Percentiles rank a stretch among this genome's conserved stretches.
These are phyloP conservation scores for Prunella strophiata DNA, from an alignment of 2,797 vertebrate genomes.

Conservation along the genomic window DNA sequence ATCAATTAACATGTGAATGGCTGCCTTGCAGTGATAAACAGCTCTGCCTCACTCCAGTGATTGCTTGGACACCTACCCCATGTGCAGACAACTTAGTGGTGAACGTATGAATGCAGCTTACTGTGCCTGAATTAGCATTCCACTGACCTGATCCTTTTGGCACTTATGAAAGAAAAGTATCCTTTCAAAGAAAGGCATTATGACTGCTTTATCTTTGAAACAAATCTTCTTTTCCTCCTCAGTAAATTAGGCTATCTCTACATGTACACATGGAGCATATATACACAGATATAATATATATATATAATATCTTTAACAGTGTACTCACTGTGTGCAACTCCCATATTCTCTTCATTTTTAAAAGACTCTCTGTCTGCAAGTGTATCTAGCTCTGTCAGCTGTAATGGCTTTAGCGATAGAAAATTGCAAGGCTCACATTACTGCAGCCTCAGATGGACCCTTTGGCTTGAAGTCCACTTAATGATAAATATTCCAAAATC, in stretches of 20 bases:
- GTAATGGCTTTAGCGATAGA: neutral
- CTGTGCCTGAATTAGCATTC: neutral
- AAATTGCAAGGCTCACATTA: neutral
- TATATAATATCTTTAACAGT: neutral
- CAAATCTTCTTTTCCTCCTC: neutral
- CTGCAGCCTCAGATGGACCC: neutral
- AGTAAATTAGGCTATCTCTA: neutral
- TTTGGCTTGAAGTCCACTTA: neutral
- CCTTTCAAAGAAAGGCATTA: neutral
- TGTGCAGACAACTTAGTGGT: neutral
- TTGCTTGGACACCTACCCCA: neutral
- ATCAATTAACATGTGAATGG: rapidly evolving
- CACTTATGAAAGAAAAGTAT: neutral
- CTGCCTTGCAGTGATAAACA: neutral
- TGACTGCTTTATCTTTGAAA: neutral
- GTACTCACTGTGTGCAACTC: neutral
- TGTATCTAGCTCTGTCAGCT: neutral
- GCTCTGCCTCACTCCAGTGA: neutral
- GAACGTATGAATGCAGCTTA: neutral
- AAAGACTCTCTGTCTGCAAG: neutral
- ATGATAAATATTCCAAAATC: neutral
- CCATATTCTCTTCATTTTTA: neutral
- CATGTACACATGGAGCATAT: neutral
- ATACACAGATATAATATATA: too few species aligned
- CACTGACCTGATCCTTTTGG: neutral